phyloP scores from a whole-genome alignment of 2,888 invertebrate genomes.

The Cryptosula pallasiana region DNA sequence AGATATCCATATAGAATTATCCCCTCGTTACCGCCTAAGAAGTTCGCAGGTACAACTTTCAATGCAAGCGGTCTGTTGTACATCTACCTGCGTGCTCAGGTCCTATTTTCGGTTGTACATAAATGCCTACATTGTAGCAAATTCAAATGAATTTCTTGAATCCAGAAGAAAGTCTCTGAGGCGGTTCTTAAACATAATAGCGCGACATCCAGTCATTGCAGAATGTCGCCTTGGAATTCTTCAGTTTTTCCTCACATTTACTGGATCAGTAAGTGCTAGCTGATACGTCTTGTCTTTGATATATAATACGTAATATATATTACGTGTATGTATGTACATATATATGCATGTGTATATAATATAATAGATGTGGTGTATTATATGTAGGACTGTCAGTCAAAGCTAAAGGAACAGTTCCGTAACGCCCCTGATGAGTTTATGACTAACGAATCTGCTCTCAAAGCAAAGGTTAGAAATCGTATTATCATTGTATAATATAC shows the following conservation, averaged over 20 bases:
- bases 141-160: constrained; percentile 52
- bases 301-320: too few species aligned
- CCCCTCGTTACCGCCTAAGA: constrained; percentile 54
- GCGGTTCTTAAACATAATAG: constrained; percentile 49
- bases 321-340: too few species aligned
- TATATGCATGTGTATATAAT: too few species aligned
- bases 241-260: constrained; percentile 52
- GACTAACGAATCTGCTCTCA: constrained; percentile 49
- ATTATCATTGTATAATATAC: too few species aligned
- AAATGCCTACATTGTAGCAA: constrained; percentile 37
- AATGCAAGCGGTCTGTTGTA: too few species aligned
- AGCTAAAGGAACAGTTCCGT: constrained; percentile 51
- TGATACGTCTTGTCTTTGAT: too few species aligned
- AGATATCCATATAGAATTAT: constrained; percentile 53
- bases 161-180: constrained; percentile 47
- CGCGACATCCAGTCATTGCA: constrained; percentile 51
- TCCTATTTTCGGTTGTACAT: too few species aligned
- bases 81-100: too few species aligned
- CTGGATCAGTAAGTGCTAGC: constrained; percentile 52
- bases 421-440: constrained; percentile 54
- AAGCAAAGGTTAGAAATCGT: constrained; percentile 51
- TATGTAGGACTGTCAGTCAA: constrained; percentile 52
- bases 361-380: too few species aligned
- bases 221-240: constrained; percentile 45
- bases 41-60: too few species aligned